These are phyloP conservation scores for Pinctada fucata DNA, from an alignment of 2,888 invertebrate genomes.

Conservation along the genomic window DNA sequence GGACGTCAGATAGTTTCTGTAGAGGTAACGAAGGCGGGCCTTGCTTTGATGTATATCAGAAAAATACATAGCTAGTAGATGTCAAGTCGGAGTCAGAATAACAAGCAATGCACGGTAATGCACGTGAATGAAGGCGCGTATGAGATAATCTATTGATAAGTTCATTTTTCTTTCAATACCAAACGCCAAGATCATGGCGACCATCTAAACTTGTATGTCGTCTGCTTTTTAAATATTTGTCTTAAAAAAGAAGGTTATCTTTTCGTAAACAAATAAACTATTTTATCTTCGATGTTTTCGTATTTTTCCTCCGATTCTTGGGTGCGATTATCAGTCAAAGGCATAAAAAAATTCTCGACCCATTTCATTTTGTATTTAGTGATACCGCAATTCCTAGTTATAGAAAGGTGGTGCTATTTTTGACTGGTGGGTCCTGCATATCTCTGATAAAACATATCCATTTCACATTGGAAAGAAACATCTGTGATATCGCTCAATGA, in stretches of 20 bases:
- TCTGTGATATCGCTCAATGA: background rate
- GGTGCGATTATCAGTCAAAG: background rate
- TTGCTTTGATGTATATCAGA: background rate
- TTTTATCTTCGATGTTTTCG: background rate
- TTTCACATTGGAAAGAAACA: background rate
- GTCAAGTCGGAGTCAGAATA: background rate
- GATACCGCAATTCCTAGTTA: background rate
- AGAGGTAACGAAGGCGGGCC: background rate
- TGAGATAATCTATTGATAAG: background rate
- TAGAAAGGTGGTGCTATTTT: background rate
- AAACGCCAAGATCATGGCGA: background rate
- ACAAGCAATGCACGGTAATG: background rate
- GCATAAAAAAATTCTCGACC: slow-evolving; percentile 1
- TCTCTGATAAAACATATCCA: background rate
- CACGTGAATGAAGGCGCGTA: background rate
- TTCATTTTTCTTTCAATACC: background rate
- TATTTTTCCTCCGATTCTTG: background rate
- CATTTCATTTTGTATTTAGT: background rate
- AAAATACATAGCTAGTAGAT: background rate
- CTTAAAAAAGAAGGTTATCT: background rate
- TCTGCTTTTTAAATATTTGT: background rate
- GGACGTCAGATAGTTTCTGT: background rate
- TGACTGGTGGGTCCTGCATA: background rate
- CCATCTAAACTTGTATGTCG: background rate
- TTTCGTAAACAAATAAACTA: background rate